phyloP scores from a whole-genome alignment of 2,113 vertebrate genomes.

The Psilopsiagon aurifrons region DNA sequence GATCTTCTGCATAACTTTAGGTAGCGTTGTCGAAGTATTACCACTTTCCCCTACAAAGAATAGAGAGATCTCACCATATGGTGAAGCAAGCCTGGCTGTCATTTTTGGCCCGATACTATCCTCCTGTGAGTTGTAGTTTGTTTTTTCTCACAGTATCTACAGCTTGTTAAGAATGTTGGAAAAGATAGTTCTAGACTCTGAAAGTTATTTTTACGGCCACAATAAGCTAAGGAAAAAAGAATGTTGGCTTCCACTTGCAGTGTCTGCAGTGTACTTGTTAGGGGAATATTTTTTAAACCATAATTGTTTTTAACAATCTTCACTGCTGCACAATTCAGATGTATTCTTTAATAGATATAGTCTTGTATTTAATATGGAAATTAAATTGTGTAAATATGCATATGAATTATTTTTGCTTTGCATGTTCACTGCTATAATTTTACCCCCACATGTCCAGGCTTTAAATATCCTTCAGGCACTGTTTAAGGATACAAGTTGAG shows the following conservation, averaged over 20 bases:
- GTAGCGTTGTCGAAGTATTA: constrained; percentile 9
- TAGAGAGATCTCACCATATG: neutral
- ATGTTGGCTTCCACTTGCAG: neutral
- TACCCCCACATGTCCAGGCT: constrained; percentile 87
- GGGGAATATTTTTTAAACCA: neutral
- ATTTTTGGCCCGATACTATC: constrained; percentile 25
- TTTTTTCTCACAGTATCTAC: constrained; percentile 54
- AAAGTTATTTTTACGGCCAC: constrained; percentile 37
- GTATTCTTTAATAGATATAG: neutral
- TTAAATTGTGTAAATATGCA: neutral
- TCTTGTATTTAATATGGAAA: neutral
- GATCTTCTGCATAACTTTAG: neutral
- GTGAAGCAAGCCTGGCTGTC: neutral
- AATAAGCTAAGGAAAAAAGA: constrained; percentile 47
- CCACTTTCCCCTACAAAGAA: neutral
- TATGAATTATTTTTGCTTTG: neutral
- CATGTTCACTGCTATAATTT: neutral
- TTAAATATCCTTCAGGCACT: constrained; percentile 94
- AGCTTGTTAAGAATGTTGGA: constrained; percentile 33
- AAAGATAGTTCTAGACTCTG: constrained; percentile 29
- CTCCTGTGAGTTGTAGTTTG: constrained; percentile 36
- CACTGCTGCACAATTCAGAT: neutral
- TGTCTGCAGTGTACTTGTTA: neutral
- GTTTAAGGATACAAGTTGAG: constrained; percentile 91
- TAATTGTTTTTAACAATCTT: neutral